Evolutionary conservation across 2,888 invertebrate genomes (phyloP), one percentile per base, ranked within the genome.

Genomic region (Himalopsyche japonica): DNA sequence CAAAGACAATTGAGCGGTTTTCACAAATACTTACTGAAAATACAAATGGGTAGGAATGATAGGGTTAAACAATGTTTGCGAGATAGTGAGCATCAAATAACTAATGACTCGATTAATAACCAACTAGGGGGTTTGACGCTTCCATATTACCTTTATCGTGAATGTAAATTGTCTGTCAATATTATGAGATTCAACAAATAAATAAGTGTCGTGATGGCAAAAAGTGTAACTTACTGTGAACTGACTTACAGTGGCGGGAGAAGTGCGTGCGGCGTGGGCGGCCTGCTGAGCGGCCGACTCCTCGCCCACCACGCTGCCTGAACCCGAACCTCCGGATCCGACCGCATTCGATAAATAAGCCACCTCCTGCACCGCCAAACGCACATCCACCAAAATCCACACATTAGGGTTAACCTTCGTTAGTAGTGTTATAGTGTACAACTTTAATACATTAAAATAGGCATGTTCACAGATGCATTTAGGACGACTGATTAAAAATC

Each of bases 201-300:
- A 64, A 64, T 27, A 27, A 27, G 70, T 30, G 70, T 27, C 20
- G 70, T 70, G 70, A 70, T 15, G 70, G 70, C 70, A 70, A 70
- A 70, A 70, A 70, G 70, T 57, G 37, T 48, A 82, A 87, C 87
- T 87, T 87, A 87, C 87, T 86, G 87, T 87, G 87, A 87, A 87
- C 85, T 86, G 87, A 86, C 95, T 95, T 94, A 97, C 98, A 91
- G 98, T 98, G 90, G 98, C 98, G 90, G 92, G 92, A 88, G 92
- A 91, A 91, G 92, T 92, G 89, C 92, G 91, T 86, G 91, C 88
- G 88, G 89, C 88, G 89, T 88, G 85, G 88, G 89, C 86, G 89
- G 88, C 82, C 88, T 88, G 77, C 88, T 82, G 82, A 27, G 82
- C 91, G 87, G 90, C 91, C 84, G 89, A 89, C 85, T 85, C 85